Conservation (phyloP, 2,113 vertebrate species). For the Columba livia region DNA sequence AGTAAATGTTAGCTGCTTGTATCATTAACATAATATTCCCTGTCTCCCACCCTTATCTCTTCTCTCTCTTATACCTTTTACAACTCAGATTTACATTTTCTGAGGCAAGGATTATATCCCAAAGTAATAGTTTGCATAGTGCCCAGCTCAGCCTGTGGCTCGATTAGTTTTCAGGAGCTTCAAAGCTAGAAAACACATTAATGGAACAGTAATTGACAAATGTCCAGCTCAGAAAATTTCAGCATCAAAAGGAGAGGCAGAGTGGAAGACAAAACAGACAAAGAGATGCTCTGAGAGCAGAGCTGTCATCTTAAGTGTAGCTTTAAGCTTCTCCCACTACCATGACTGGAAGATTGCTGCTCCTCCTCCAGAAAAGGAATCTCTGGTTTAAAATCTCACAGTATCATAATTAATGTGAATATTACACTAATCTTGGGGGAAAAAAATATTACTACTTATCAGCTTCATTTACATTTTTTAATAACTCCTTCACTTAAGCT, state of each 20-base stretch:
- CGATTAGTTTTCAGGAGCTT: not conserved
- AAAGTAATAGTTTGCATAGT: not conserved
- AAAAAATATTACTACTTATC: not conserved
- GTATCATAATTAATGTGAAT: slow-evolving; percentile 5
- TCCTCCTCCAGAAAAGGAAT: not conserved
- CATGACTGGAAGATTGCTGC: not conserved
- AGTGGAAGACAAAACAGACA: not conserved
- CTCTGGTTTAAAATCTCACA: not conserved
- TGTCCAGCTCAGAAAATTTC: not conserved
- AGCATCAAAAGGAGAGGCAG: not conserved
- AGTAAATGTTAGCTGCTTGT: not conserved
- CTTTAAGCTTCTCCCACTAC: not conserved
- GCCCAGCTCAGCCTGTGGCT: not conserved
- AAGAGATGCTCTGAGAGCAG: not conserved
- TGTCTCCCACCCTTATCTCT: not conserved
- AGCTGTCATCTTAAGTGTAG: not conserved
- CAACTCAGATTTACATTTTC: not conserved
- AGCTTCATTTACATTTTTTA: slow-evolving; percentile 31
- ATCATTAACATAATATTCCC: not conserved
- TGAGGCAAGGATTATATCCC: not conserved
- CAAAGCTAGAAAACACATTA: not conserved
- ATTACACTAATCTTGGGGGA: not conserved
- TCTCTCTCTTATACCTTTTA: not conserved
- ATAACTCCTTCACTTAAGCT: slow-evolving; percentile 10
- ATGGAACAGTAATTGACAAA: not conserved